These are phyloP conservation scores for Porites lutea DNA, from an alignment of 64 coral and sea anemone species.

Conservation along the genomic window DNA sequence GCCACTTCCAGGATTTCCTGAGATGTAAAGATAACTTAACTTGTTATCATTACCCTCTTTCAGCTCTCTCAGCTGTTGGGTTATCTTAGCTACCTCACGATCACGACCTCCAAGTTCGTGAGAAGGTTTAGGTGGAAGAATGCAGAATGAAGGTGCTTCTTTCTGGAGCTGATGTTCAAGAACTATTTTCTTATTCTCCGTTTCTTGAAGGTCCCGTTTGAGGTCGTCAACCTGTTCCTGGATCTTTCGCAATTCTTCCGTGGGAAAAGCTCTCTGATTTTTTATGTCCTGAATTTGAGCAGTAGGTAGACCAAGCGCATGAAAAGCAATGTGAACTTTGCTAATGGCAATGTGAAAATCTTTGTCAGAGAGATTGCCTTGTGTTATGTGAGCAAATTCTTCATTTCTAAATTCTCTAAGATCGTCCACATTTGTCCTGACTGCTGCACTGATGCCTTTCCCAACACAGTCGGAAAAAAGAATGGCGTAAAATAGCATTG, in stretches of 20 bases:
- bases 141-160: background rate
- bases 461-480: too few relatives aligned
- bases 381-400: too few relatives aligned
- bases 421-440: background rate
- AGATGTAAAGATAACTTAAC: background rate
- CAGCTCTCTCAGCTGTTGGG: too few relatives aligned
- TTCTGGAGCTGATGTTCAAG: background rate
- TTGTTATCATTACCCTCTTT: too few relatives aligned
- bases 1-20: too few relatives aligned
- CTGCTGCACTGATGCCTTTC: conserved; percentile 3
- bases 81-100: too few relatives aligned
- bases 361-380: conserved; percentile 16
- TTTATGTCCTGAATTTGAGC: conserved; percentile 7
- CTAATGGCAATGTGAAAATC: background rate
- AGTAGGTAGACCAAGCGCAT: background rate
- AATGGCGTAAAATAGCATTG: too few relatives aligned
- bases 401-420: too few relatives aligned
- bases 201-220: background rate
- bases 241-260: background rate
- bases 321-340: too few relatives aligned
- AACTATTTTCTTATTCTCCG: background rate
- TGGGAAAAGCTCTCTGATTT: conserved; percentile 33
- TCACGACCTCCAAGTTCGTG: too few relatives aligned
- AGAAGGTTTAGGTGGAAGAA: too few relatives aligned
- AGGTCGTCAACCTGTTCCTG: background rate